These are phyloP conservation scores for Homarus gammarus DNA, from an alignment of 2,888 invertebrate species.

Conservation along the genomic window DNA sequence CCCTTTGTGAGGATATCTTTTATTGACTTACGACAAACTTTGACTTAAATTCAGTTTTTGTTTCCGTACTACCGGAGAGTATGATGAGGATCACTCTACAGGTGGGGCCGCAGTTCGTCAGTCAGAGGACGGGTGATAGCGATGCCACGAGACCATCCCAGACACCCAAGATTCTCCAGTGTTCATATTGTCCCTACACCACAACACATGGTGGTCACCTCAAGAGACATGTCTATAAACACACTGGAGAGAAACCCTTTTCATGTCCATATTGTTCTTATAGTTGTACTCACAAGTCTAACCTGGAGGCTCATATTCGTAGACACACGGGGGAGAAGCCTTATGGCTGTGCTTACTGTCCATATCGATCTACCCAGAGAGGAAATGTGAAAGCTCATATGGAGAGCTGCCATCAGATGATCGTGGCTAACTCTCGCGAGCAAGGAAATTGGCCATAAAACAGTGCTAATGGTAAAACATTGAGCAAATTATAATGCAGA, in stretches of 20 bases:
- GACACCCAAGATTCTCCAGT: slow-evolving; percentile 46
- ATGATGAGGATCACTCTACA: slow-evolving; percentile 59
- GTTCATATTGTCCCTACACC: slow-evolving; percentile 64
- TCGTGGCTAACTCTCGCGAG: too few species aligned
- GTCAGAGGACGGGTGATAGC: slow-evolving; percentile 40
- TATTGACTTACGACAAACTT: too few species aligned
- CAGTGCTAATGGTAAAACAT: too few species aligned
- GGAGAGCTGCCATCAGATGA: too few species aligned
- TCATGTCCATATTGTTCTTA: slow-evolving; percentile 60
- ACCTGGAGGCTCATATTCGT: slow-evolving; percentile 61
- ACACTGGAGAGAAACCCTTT: slow-evolving; percentile 68
- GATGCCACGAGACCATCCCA: slow-evolving; percentile 11
- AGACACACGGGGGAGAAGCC: slow-evolving; percentile 73
- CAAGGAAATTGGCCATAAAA: too few species aligned
- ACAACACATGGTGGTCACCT: slow-evolving; percentile 59
- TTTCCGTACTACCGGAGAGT: too few species aligned
- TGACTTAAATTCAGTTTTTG: too few species aligned
- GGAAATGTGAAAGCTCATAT: slow-evolving; percentile 65
- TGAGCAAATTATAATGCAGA: too few species aligned
- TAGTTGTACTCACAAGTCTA: slow-evolving; percentile 50
- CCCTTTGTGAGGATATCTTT: too few species aligned
- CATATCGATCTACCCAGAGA: slow-evolving; percentile 63
- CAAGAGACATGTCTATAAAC: slow-evolving; percentile 56
- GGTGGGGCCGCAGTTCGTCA: slow-evolving; percentile 43
- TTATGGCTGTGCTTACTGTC: slow-evolving; percentile 64